Conservation (phyloP, 2,113 vertebrate genomes). For the Pelusios castaneus region DNA sequence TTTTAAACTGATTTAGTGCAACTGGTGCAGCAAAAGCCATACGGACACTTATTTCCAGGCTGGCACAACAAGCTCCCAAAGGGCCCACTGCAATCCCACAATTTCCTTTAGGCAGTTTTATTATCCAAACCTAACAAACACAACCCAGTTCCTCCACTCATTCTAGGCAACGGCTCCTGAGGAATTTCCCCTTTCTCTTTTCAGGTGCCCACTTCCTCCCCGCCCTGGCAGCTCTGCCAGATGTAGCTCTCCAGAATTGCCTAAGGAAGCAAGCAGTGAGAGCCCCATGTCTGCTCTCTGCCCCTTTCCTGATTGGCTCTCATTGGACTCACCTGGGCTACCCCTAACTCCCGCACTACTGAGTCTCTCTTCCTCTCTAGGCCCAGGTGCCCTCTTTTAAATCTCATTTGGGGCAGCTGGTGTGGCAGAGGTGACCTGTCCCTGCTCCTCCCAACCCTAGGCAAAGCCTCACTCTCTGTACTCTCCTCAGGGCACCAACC, state of each 20-base stretch:
- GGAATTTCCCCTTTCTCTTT: neutral
- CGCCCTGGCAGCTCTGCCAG: too few species aligned
- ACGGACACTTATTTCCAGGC: slow-evolving; percentile 10
- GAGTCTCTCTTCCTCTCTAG: too few species aligned
- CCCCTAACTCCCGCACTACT: too few species aligned
- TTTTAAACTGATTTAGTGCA: slow-evolving; percentile 11
- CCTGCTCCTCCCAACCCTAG: neutral
- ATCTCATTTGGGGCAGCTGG: neutral
- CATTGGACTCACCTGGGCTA: too few species aligned
- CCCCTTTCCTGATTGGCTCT: neutral
- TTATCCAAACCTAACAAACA: neutral
- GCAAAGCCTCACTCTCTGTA: too few species aligned
- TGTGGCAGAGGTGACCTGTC: neutral
- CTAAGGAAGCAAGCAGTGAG: neutral
- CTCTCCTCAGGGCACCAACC: too few species aligned
- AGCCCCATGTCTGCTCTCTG: neutral
- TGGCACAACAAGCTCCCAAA: neutral
- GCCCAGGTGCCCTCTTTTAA: neutral
- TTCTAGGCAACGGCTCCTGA: neutral
- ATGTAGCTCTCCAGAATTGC: neutral
- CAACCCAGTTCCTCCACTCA: neutral
- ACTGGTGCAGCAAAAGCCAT: neutral
- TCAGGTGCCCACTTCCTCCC: neutral
- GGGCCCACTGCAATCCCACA: neutral
- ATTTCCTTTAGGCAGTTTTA: neutral